Evolutionary conservation across 23 tunicate genomes (phyloP), one percentile per base, ranked within the genome.

Genomic region (Phallusia fumigata): DNA sequence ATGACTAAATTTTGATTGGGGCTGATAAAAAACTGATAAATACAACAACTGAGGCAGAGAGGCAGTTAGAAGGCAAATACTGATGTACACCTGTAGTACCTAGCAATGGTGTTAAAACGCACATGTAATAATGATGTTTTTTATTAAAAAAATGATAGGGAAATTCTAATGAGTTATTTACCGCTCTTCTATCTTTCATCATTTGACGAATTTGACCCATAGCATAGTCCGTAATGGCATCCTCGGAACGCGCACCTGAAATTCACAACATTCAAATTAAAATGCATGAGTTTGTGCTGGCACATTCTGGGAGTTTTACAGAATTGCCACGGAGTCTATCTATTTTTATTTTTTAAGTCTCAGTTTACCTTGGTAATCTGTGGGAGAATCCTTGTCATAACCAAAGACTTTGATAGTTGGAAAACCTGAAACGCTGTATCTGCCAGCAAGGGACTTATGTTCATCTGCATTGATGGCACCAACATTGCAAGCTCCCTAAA

Each of bases 321-420:
- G 78, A 5, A 74, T 74, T 31, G 36, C 47, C 5, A 40, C n/a
- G n/a, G n/a, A n/a, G n/a, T n/a, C n/a, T n/a, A n/a, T n/a, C n/a
- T n/a, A n/a, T n/a, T n/a, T n/a, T n/a, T n/a, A n/a, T n/a, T n/a
- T n/a, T n/a, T n/a, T n/a, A n/a, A n/a, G n/a, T n/a, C 26, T 13
- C n/a, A n/a, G 47, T 76, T 80, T 80, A 88, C 99, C 99, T 45
- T 97, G 79, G 73, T 97, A 97, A 78, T 92, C 94, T 45, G 64
- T 84, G 19, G 99, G 97, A n/a, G 80, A 92, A 75, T 65, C 80
- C 80, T 97, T 97, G 69, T 97, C 85, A 73, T 52, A 88, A 52
- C 99, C 99, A 83, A 97, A 97, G 33, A 92, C 64, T 86, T 97
- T 97, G 76, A 97, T 92, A 12, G 99, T 97, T 50, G 99, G 99